phyloP scores from a whole-genome alignment of 1,140 invertebrate species.

The Plodia interpunctella region DNA sequence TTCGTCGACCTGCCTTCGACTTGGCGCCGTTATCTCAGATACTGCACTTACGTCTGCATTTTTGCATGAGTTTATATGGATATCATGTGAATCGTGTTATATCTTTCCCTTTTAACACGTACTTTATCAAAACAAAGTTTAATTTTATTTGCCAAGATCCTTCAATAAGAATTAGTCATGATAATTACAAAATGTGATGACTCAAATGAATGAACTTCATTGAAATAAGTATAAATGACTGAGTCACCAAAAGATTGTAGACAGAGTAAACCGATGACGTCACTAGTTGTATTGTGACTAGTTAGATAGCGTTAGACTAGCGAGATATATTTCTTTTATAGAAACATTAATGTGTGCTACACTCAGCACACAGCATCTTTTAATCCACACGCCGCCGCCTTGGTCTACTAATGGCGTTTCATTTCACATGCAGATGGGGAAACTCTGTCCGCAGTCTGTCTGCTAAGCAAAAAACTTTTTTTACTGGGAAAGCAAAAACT shows the following conservation, averaged over 20 bases:
- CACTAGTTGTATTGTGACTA: conserved; percentile 38
- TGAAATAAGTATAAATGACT: conserved; percentile 29
- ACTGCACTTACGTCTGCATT: conserved; percentile 41
- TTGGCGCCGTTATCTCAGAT: conserved; percentile 40
- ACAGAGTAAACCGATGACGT: conserved; percentile 38
- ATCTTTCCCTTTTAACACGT: not conserved
- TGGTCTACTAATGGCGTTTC: conserved; percentile 32
- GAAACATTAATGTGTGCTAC: conserved; percentile 13
- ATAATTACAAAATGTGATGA: conserved; percentile 6
- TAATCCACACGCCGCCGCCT: conserved; percentile 28
- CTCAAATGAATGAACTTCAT: conserved; percentile 17
- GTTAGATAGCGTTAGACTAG: not conserved
- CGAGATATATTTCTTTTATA: not conserved
- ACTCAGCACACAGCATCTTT: conserved; percentile 16
- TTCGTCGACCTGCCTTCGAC: conserved; percentile 56
- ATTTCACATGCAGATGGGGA: conserved; percentile 38
- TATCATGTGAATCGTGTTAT: conserved; percentile 4
- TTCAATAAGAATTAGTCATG: not conserved
- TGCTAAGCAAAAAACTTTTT: conserved; percentile 36
- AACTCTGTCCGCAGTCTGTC: conserved; percentile 28
- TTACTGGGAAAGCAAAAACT: conserved; percentile 25
- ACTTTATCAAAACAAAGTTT: no score
- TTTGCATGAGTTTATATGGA: conserved; percentile 24
- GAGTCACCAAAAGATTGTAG: conserved; percentile 41
- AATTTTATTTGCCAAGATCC: not conserved